These are phyloP conservation scores for Tupiocoris notatus DNA, from an alignment of 2,888 invertebrate genomes.

Conservation along the genomic window DNA sequence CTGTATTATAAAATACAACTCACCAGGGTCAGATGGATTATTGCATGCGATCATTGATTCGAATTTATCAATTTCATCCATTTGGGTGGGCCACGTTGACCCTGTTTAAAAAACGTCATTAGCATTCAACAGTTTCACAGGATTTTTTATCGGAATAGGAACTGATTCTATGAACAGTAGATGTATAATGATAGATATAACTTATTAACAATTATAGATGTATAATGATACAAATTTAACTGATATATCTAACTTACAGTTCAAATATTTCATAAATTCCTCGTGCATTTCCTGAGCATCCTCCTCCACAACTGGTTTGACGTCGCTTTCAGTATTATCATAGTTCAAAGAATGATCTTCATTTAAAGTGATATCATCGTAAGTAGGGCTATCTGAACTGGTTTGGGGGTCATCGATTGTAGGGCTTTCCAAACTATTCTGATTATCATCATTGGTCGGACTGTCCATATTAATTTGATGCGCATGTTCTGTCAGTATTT, in stretches of 20 bases:
- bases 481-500: no score
- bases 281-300: slow-evolving; percentile 40
- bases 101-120: no score
- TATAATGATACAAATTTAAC: no score
- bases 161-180: no score
- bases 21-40: slow-evolving; percentile 22
- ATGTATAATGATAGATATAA: no score
- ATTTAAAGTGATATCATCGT: background rate
- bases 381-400: background rate
- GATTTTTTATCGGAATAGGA: no score
- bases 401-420: background rate
- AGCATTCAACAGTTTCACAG: no score
- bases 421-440: background rate
- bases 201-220: background rate
- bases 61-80: slow-evolving; percentile 36
- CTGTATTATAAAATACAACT: background rate
- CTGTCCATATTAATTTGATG: background rate
- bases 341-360: background rate
- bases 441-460: background rate
- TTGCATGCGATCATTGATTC: slow-evolving; percentile 27
- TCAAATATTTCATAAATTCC: slow-evolving; percentile 41
- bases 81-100: slow-evolving; percentile 44
- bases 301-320: slow-evolving; percentile 6
- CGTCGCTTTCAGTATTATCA: background rate
- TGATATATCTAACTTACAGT: no score